A percentile compares a stretch with the other conserved stretches of the same genome.
phyloP scores from a whole-genome alignment of 1,140 invertebrate species.

The Anthonomus grandis region DNA sequence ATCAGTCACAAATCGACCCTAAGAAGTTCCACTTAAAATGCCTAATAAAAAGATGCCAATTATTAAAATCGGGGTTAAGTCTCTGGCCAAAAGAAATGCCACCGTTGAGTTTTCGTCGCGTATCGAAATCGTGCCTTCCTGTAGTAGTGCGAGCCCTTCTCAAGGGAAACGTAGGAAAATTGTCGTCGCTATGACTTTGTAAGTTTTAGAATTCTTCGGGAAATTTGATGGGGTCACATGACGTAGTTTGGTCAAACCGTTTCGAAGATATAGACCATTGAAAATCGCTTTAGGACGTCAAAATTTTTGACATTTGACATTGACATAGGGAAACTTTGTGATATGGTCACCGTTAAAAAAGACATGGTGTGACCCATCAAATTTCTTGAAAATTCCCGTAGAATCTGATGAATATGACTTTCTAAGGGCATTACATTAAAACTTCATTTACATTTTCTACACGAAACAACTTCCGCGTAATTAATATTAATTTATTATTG shows the following conservation, averaged over 20 bases:
- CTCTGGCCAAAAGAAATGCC: neutral
- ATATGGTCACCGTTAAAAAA: neutral
- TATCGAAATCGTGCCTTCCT: neutral
- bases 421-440: neutral
- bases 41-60: too few relatives aligned
- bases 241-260: neutral
- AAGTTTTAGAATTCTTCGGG: neutral
- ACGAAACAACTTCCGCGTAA: too few relatives aligned
- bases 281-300: neutral
- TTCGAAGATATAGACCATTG: neutral
- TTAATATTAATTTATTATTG: too few relatives aligned
- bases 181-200: constrained; percentile 4
- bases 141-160: constrained; percentile 3
- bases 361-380: neutral
- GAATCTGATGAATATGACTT: neutral
- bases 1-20: too few relatives aligned
- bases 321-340: neutral
- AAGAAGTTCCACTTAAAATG: too few relatives aligned
- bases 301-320: neutral
- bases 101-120: constrained; percentile 4
- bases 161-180: constrained; percentile 1
- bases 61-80: neutral
- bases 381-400: neutral
- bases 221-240: neutral
- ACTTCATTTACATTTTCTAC: neutral